Evolutionary conservation across 2,797 vertebrate genomes (phyloP), one percentile per base, ranked within the genome.

Genomic region (Acipenser oxyrinchus): DNA sequence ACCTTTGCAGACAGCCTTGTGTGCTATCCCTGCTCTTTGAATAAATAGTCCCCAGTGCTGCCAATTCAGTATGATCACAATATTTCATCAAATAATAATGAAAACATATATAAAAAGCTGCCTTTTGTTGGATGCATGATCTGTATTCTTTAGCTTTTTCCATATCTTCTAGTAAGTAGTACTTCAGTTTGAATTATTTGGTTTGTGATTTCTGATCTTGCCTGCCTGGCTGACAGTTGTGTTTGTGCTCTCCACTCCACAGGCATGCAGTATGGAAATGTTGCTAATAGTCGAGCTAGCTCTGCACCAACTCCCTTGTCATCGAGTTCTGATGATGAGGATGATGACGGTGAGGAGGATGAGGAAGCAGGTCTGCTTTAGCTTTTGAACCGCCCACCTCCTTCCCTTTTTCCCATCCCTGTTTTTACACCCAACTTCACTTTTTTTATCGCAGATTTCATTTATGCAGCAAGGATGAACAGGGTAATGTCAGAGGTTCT

Each of bases 311-410:
- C 92, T 85, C 93, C 90, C 87, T 97, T 91, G 84, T 95, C 95
- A 92, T 98, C 94, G 90, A 89, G 94, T 92, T 96, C 96, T 87
- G 96, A 97, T 86, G 95, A 96, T 83, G 95, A 93, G 83, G 91
- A 95, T 74, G 94, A 92, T 87, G 90, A 95, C 74, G 96, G 92
- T 74, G 92, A 93, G 76, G 92, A 95, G 84, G 95, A 99, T 92
- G 96, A 99, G 93, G 96, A 99, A 97, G 95, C 96, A 99, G 96
- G 96, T 99, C 92, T 93, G 95, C 93, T 93, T 89, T 91, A 87
- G 91, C 89, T 93, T 91, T 93, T 91, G 87, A 85, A 84, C 70
- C 85, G 74, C 78, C 80, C 81, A 37, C 37, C 37, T 78, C 81
- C 77, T 75, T 75, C 57, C 73, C 78, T 71, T 76, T 79, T 77